These are phyloP conservation scores for Neomonachus schauinslandi DNA, from an alignment of 2,113 vertebrate genomes.

Conservation along the genomic window DNA sequence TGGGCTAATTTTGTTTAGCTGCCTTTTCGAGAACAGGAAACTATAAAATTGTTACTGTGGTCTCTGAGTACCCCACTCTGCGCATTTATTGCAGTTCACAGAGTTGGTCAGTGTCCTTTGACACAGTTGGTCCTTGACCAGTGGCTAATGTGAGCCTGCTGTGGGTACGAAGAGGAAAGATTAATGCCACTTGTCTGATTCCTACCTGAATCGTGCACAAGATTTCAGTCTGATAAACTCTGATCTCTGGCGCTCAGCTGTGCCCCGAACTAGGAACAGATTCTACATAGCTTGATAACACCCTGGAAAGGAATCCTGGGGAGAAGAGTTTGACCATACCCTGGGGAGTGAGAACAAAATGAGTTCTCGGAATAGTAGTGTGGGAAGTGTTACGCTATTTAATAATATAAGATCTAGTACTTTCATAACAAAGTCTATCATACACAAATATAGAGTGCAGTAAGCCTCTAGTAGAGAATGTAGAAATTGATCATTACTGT, in stretches of 20 bases:
- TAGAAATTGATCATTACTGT: neutral
- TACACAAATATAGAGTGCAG: neutral
- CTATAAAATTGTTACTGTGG: neutral
- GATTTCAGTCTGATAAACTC: conserved; percentile 24
- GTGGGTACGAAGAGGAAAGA: neutral
- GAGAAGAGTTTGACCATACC: neutral
- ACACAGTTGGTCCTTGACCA: neutral
- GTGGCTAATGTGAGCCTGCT: neutral
- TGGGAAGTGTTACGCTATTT: neutral
- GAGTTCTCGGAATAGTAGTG: neutral
- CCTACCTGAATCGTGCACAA: conserved; percentile 8
- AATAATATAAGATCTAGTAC: neutral
- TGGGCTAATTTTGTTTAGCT: neutral
- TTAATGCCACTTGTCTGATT: neutral
- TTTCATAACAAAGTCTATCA: neutral
- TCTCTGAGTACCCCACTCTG: neutral
- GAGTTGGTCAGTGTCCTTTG: neutral
- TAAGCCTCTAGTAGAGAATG: neutral
- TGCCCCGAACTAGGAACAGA: neutral
- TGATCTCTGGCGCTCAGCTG: neutral
- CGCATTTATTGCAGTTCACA: neutral
- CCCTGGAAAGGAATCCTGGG: neutral
- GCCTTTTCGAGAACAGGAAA: neutral
- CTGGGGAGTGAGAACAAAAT: neutral
- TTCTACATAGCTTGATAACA: neutral